Base-by-base conservation (phyloP, 1,140 invertebrate genomes). In the Brachionus sp. region DNA sequence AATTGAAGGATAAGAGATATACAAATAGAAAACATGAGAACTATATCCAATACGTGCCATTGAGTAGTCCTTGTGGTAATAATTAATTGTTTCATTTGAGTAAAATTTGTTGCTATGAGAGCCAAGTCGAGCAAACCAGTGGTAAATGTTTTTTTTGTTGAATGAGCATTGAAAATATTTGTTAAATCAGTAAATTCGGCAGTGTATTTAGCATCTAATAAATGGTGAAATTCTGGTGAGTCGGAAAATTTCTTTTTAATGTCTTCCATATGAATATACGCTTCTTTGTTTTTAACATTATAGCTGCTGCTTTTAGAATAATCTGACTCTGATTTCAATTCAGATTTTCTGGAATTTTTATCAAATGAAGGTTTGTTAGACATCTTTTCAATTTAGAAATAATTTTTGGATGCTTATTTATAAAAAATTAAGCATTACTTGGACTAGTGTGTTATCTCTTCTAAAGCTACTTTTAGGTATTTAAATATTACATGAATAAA, bases 11-110 rank as follows among this genome's bases (percentile, higher is more conserved):
- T 37, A 29, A 80, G 19, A 57, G 77, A 80, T 16, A 42, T 13
- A 42, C 77, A 80, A 16, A 80, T 80, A 13, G 77, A 80, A 66
- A 80, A 80, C 77, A 80, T 62, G 9, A 80, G 13, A 39, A 80
- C 62, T 37, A 80, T 62, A 25, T 80, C 77, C n/a, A 80, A 42
- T 19, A 66, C 62, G 19, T 80, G 50, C 77, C 77, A 80, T 80
- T 39, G 50, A 23, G 29, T 33, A 10, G 44, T 19, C 2, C 77
- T 25, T 44, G 35, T 57, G 19, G 9, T 42, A 6, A 80, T 33
- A 13, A 80, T 80, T 25, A 80, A 35, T 25, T 80, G 77, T 44
- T 80, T 80, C 77, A 80, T 80, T 80, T 80, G 77, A 80, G 77
- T 62, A 16, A 80, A 80, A 80, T 80, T 80, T 25, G 77, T 80